phyloP scores from a whole-genome alignment of 2,888 invertebrate genomes.

The Lottia scabra region DNA sequence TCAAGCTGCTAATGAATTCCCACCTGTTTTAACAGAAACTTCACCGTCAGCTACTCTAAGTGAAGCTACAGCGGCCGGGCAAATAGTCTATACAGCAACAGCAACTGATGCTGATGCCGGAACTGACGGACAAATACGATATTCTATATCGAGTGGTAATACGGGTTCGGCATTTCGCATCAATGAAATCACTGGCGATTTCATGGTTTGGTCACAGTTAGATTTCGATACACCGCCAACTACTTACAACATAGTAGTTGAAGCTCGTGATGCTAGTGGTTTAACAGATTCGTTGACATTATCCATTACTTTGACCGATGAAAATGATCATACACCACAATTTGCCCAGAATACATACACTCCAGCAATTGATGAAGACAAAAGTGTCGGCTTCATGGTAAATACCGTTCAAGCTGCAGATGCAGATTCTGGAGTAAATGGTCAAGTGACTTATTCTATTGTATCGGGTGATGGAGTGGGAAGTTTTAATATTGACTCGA shows the following conservation, averaged over 20 bases:
- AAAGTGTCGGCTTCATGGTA: constrained; percentile 23
- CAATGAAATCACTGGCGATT: constrained; percentile 31
- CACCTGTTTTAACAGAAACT: constrained; percentile 16
- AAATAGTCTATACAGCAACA: constrained; percentile 38
- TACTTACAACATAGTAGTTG: constrained; percentile 12
- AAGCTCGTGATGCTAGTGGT: constrained; percentile 6
- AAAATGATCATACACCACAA: constrained; percentile 18
- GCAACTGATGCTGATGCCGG: constrained; percentile 42
- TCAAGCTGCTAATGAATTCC: constrained; percentile 16
- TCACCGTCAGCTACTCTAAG: constrained; percentile 27
- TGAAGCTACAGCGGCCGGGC: constrained; percentile 29
- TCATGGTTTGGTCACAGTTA: constrained; percentile 39
- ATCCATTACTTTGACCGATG: constrained; percentile 12
- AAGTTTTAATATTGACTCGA: constrained; percentile 32
- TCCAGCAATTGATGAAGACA: constrained; percentile 18
- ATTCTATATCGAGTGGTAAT: constrained; percentile 45
- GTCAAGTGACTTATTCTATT: constrained; percentile 14
- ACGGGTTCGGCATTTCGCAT: constrained; percentile 37
- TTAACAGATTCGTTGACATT: background rate
- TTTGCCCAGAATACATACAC: constrained; percentile 18
- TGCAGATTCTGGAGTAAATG: constrained; percentile 29
- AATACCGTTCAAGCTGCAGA: constrained; percentile 35
- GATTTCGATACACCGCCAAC: constrained; percentile 49
- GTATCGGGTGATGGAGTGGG: constrained; percentile 17
- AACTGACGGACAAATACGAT: constrained; percentile 47